These are phyloP conservation scores for Coryphaenoides rupestris DNA, from an alignment of 2,113 vertebrate genomes.

Conservation along the genomic window DNA sequence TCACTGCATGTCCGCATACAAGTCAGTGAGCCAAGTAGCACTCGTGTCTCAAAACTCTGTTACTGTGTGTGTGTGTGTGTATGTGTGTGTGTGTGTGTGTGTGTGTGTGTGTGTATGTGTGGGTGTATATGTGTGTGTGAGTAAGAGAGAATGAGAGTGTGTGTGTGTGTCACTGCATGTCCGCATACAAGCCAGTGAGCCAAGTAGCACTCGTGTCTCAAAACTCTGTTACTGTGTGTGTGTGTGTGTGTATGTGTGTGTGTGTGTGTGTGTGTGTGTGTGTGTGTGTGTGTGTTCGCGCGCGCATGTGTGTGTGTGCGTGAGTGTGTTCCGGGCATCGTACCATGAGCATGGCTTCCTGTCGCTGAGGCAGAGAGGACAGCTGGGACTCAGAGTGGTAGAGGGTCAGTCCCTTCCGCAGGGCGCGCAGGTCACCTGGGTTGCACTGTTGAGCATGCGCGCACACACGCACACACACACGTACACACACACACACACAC, in stretches of 20 bases:
- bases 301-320: background rate
- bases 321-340: conserved; percentile 46
- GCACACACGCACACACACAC: conserved; percentile 35
- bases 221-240: conserved; percentile 1
- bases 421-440: conserved; percentile 82
- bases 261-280: background rate
- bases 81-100: background rate
- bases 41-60: too few relatives aligned
- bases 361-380: conserved; percentile 84
- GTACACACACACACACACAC: conserved; percentile 4
- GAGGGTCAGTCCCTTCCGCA: conserved; percentile 86
- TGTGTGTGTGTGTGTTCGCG: background rate
- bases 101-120: background rate
- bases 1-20: too few relatives aligned
- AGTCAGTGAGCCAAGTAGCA: too few relatives aligned
- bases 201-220: too few relatives aligned
- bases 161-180: background rate
- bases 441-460: conserved; percentile 73
- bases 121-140: background rate
- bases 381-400: conserved; percentile 96
- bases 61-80: conserved; percentile 15
- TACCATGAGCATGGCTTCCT: conserved; percentile 86
- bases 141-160: background rate
- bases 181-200: too few relatives aligned
- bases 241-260: conserved; percentile 7